phyloP scores from a whole-genome alignment of 2,113 vertebrate genomes.

The Carassius carassius region DNA sequence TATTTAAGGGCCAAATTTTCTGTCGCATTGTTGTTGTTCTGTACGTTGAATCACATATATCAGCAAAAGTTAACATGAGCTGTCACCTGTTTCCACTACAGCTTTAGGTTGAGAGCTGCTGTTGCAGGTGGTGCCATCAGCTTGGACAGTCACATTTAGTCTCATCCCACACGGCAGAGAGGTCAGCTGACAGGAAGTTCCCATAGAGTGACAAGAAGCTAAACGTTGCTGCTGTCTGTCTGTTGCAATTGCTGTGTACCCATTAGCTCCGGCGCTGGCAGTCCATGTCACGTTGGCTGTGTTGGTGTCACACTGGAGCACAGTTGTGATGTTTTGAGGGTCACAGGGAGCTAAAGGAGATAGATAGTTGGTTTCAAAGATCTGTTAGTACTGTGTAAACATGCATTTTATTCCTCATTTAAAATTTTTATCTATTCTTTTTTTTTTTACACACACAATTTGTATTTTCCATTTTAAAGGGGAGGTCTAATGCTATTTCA shows the following conservation, averaged over 20 bases:
- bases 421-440: too few species aligned
- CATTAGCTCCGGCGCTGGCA: constrained; percentile 52
- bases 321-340: constrained; percentile 57
- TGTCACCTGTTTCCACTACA: constrained; percentile 62
- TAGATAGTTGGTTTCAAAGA: neutral
- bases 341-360: constrained; percentile 67
- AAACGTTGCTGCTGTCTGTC: constrained; percentile 27
- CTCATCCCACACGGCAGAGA: constrained; percentile 68
- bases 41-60: neutral
- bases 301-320: constrained; percentile 65
- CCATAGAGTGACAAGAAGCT: constrained; percentile 62
- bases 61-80: neutral
- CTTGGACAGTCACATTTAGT: constrained; percentile 70
- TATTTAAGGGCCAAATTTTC: neutral
- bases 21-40: neutral
- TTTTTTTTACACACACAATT: too few species aligned
- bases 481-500: too few species aligned
- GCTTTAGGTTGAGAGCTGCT: constrained; percentile 57
- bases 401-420: too few species aligned
- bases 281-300: constrained; percentile 66
- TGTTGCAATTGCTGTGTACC: constrained; percentile 62
- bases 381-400: neutral
- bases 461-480: too few species aligned
- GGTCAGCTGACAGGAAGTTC: constrained; percentile 66
- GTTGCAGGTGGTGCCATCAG: constrained; percentile 65